Evolutionary conservation across 2,113 vertebrate species (phyloP), one percentile per base, ranked within the genome.

Genomic region (Mesitornis unicolor): DNA sequence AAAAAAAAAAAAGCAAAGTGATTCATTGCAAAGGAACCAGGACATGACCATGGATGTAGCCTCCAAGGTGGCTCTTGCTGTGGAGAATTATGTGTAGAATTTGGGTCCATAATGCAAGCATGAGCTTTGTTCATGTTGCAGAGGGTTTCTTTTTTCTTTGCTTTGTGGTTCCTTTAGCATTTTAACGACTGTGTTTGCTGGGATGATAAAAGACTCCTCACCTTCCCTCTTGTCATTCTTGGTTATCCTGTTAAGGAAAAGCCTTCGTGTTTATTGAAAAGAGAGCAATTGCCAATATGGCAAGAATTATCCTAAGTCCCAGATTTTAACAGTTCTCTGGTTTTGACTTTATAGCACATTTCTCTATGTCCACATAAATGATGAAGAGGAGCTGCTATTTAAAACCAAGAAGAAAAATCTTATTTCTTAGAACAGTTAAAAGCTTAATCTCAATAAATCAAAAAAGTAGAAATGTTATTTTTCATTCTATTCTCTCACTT

Each of bases 381-480:
- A 93, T 86, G 54, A 86, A 90, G 56, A 70, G 53, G 51, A 89
- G 69, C 35, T 77, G 40, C 91, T 94, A 35, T 91, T 94, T 84
- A 87, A 95, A 97, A 80, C 7, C 0, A 6, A 56, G 33, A 79
- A 93, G 76, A 88, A 94, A 95, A 96, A 88, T 69, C 43, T 70
- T 76, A 76, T 84, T 85, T 82, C 68, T 84, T 86, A 95, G 33
- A 96, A 61, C 26, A 76, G 64, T 86, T 94, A 95, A 93, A 87
- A 53, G 45, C 57, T 95, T 84, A 90, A n/a, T 67, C 48, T 78
- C 85, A 86, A 51, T 93, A 61, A 96, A 95, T 80, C 57, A 88
- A 92, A 85, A 33, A 38, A 68, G 59, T 25, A 69, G n/a, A 91
- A 86, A 73, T 51, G 15, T 68, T 78, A 29, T 89, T 92, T 92